These are phyloP conservation scores for Volucella bombylans DNA, from an alignment of 2,888 invertebrate species.

Conservation along the genomic window DNA sequence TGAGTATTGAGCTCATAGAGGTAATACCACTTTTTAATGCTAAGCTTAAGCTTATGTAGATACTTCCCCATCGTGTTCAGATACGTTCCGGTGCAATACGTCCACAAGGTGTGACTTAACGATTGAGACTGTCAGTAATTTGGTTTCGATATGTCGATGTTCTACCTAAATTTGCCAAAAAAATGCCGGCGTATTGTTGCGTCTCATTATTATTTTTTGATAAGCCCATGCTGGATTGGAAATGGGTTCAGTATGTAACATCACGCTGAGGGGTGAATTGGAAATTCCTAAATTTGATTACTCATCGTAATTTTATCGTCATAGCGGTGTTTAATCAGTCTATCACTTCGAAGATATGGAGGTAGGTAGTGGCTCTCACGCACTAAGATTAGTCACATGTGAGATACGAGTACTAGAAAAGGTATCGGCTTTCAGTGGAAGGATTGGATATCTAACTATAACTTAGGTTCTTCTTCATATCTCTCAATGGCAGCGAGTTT, in stretches of 20 bases:
- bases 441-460: too few relatives aligned
- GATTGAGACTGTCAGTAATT: not conserved
- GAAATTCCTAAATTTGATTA: slow-evolving; percentile 17
- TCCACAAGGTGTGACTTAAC: not conserved
- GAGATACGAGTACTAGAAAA: too few relatives aligned
- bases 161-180: slow-evolving; percentile 16
- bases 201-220: not conserved
- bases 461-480: too few relatives aligned
- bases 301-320: not conserved
- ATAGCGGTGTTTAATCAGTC: slow-evolving; percentile 4
- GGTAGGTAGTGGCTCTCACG: not conserved
- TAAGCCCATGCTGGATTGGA: slow-evolving; percentile 8
- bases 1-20: slow-evolving; percentile 54
- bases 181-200: slow-evolving; percentile 12
- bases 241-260: too few relatives aligned
- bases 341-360: not conserved
- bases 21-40: slow-evolving; percentile 26
- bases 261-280: not conserved
- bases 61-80: slow-evolving; percentile 2
- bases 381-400: slow-evolving; percentile 4
- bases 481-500: too few relatives aligned
- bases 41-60: slow-evolving; percentile 21
- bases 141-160: not conserved
- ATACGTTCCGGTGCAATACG: not conserved
- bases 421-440: too few relatives aligned